Evolutionary conservation across 2,888 invertebrate species (phyloP).

Genomic region (Euphydryas editha): DNA sequence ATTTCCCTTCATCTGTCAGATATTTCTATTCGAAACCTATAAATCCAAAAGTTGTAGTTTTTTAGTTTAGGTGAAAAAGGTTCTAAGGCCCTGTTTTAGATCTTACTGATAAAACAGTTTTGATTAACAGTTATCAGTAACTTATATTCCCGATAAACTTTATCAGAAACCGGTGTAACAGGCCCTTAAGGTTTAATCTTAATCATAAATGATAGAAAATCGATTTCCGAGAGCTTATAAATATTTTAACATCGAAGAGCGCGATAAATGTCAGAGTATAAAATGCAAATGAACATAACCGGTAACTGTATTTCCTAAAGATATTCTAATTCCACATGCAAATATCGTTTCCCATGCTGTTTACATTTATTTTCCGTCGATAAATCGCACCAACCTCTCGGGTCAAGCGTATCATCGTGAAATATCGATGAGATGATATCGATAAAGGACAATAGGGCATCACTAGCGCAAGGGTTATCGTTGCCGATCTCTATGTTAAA

Average conservation of each 20-base stretch:
- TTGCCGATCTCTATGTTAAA: constrained; percentile 69
- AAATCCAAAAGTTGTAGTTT: no score
- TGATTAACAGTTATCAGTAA: no score
- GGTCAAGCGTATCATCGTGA: constrained; percentile 67
- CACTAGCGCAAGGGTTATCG: constrained; percentile 74
- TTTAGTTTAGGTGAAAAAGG: no score
- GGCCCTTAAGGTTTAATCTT: constrained; percentile 31
- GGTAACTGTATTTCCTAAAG: constrained; percentile 4
- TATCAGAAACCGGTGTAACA: no score
- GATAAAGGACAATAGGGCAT: constrained; percentile 61
- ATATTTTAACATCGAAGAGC: constrained; percentile 38
- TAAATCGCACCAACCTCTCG: constrained; percentile 69
- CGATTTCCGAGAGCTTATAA: constrained; percentile 36
- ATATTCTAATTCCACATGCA: constrained; percentile 63
- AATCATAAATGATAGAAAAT: constrained; percentile 37
- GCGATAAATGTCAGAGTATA: constrained; percentile 41
- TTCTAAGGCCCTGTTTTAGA: no score
- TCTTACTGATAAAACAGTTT: no score
- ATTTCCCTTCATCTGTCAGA: no score
- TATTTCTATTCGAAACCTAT: no score
- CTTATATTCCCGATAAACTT: no score
- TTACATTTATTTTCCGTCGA: constrained; percentile 69
- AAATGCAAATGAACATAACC: constrained; percentile 38
- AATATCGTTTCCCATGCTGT: constrained; percentile 62
- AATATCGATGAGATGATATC: constrained; percentile 56